phyloP scores from a whole-genome alignment of 92 coral and sea anemone species.

The Phenganax subtilis region DNA sequence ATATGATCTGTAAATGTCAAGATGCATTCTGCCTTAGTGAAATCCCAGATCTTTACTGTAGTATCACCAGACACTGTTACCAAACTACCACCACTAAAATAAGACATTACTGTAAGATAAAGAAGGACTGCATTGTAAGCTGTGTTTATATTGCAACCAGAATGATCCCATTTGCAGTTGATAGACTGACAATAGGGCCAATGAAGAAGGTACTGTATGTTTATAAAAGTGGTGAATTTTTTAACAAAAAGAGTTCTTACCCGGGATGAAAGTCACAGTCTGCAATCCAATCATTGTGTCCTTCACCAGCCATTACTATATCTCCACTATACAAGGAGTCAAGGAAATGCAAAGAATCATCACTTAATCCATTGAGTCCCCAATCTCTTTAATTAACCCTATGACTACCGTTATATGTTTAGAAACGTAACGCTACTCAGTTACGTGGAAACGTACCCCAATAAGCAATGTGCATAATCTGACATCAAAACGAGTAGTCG shows the following conservation, averaged over 20 bases:
- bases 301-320: conserved; percentile 97
- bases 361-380: too few species aligned
- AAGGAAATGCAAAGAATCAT: not conserved
- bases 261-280: conserved; percentile 98
- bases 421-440: too few species aligned
- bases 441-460: too few species aligned
- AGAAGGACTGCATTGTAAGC: not conserved
- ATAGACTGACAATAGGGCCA: too few species aligned
- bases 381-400: too few species aligned
- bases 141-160: too few species aligned
- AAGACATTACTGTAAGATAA: not conserved
- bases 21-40: conserved; percentile 94
- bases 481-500: not conserved
- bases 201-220: too few species aligned
- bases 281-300: conserved; percentile 96
- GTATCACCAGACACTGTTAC: conserved; percentile 94
- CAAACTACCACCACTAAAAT: conserved; percentile 85
- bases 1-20: conserved; percentile 94
- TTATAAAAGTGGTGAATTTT: not conserved
- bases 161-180: too few species aligned
- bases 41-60: conserved; percentile 98
- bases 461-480: not conserved
- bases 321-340: conserved; percentile 67
- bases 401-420: too few species aligned
- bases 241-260: conserved; percentile 43